phyloP scores from a whole-genome alignment of 2,888 invertebrate genomes.

The Drosophila neonasuta region DNA sequence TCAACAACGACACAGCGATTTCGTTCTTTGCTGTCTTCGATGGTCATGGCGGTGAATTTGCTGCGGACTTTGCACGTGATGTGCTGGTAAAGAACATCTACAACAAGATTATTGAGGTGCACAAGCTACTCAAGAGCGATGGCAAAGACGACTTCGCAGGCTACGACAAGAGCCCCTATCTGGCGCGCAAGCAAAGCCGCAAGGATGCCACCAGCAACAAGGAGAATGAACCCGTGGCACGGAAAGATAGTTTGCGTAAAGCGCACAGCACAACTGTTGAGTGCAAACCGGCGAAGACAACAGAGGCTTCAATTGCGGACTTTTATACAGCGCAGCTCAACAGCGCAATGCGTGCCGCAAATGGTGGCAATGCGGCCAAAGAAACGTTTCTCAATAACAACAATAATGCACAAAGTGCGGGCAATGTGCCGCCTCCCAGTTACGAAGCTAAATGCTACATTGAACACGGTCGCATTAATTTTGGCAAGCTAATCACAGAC shows the following conservation, averaged over 20 bases:
- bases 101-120: conserved; percentile 89
- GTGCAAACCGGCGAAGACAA: conserved; percentile 77
- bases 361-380: conserved; percentile 65
- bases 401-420: conserved; percentile 63
- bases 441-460: conserved; percentile 85
- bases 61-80: conserved; percentile 95
- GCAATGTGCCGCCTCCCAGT: conserved; percentile 70
- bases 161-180: conserved; percentile 79
- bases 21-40: conserved; percentile 96
- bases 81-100: conserved; percentile 91
- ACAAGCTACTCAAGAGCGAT: conserved; percentile 86
- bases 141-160: conserved; percentile 55
- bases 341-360: conserved; percentile 78
- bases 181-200: conserved; percentile 76
- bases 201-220: conserved; percentile 75
- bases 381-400: conserved; percentile 78
- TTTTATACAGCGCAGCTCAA: conserved; percentile 81
- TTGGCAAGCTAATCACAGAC: conserved; percentile 91
- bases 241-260: conserved; percentile 81
- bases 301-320: conserved; percentile 73
- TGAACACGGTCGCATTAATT: conserved; percentile 90
- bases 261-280: conserved; percentile 84
- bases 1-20: conserved; percentile 90
- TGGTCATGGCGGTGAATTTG: conserved; percentile 97
- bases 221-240: conserved; percentile 77